Conservation (phyloP, 2,888 invertebrate genomes). For the Drosophila parthenogenetica region DNA sequence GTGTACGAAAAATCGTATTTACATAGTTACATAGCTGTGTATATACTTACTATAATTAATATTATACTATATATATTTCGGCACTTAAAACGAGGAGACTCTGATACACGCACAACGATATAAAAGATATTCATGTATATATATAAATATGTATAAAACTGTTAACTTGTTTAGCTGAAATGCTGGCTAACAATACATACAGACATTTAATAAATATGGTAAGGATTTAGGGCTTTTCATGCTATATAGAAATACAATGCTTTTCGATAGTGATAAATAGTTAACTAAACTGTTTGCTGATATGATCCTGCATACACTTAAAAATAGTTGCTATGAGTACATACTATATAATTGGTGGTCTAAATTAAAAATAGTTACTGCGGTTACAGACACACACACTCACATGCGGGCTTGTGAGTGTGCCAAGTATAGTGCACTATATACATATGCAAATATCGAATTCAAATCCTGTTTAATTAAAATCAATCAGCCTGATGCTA, state of each 20-base stretch:
- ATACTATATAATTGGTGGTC: constrained; percentile 14
- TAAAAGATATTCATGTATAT: constrained; percentile 31
- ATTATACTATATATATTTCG: constrained; percentile 44
- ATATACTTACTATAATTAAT: constrained; percentile 39
- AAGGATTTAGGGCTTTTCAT: constrained; percentile 35
- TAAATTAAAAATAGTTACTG: constrained; percentile 35
- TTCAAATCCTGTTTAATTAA: constrained; percentile 17
- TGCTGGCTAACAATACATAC: constrained; percentile 16
- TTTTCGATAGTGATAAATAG: constrained; percentile 2
- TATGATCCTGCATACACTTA: constrained; percentile 38
- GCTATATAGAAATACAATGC: constrained; percentile 18
- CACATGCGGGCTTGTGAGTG: background rate
- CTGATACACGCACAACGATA: constrained; percentile 50
- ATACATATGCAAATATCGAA: constrained; percentile 38
- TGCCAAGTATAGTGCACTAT: constrained; percentile 20
- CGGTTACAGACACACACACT: constrained; percentile 15
- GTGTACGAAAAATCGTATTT: constrained; percentile 55
- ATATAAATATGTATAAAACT: constrained; percentile 41
- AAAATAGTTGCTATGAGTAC: constrained; percentile 7
- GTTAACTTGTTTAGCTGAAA: constrained; percentile 39
- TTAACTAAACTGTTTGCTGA: constrained; percentile 36
- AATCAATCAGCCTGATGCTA: constrained; percentile 57
- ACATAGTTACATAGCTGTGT: constrained; percentile 50
- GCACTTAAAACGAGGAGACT: constrained; percentile 78
- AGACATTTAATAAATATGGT: constrained; percentile 35